Conservation (phyloP, 2,888 invertebrate species). For the Dynastes hyllus region DNA sequence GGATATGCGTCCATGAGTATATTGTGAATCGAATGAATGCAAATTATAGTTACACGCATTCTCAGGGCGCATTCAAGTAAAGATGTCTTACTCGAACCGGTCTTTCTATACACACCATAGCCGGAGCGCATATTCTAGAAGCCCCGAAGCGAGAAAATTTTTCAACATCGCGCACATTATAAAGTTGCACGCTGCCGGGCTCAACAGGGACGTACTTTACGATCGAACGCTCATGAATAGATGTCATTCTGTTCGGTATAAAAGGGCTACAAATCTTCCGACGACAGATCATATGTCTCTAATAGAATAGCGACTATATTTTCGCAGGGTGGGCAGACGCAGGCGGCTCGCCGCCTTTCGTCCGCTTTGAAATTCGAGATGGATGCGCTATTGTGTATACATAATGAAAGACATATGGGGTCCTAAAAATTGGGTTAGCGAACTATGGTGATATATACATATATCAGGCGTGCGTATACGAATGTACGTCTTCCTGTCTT, state of each 20-base stretch:
- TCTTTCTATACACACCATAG: too few relatives aligned
- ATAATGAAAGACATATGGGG: constrained; percentile 47
- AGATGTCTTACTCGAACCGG: background rate
- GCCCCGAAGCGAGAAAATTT: constrained; percentile 9
- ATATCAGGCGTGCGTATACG: too few relatives aligned
- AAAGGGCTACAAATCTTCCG: constrained; percentile 46
- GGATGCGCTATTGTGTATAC: constrained; percentile 41
- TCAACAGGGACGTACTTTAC: constrained; percentile 24
- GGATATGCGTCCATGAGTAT: background rate
- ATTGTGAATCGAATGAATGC: background rate
- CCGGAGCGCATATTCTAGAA: background rate
- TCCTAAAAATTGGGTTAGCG: constrained; percentile 37
- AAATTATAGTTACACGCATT: background rate
- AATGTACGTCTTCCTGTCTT: too few relatives aligned
- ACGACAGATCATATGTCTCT: constrained; percentile 47
- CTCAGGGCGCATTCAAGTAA: background rate
- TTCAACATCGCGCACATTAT: background rate
- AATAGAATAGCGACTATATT: constrained; percentile 47
- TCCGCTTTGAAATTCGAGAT: constrained; percentile 44
- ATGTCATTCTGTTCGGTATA: constrained; percentile 40
- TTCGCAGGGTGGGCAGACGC: constrained; percentile 10
- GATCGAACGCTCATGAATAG: constrained; percentile 30
- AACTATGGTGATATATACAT: background rate
- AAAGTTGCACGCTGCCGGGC: background rate
- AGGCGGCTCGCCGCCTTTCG: background rate